Evolutionary conservation across 2,797 vertebrate genomes (phyloP).

Genomic region (Coregonus ussuriensis): DNA sequence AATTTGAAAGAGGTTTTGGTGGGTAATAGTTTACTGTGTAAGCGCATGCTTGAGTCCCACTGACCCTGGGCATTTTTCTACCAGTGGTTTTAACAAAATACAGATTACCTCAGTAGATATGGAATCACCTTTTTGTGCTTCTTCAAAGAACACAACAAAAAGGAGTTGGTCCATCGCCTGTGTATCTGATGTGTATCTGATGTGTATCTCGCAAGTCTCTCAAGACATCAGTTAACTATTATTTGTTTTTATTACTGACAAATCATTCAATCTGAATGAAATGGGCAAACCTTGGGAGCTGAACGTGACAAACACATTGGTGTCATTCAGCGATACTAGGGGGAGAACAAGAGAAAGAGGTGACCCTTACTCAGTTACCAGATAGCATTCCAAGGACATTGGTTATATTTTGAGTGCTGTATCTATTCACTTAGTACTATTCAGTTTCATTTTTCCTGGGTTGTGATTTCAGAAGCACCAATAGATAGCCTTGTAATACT

Average conservation of each 20-base stretch:
- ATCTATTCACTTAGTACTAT: slow-evolving; percentile 14
- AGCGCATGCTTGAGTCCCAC: too few relatives aligned
- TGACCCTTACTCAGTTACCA: neutral
- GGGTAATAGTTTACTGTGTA: neutral
- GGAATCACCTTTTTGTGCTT: neutral
- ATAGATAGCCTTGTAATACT: slow-evolving; percentile 6
- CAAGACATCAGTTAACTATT: neutral
- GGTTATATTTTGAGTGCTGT: slow-evolving; percentile 3
- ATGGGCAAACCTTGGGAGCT: neutral
- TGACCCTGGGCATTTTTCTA: neutral
- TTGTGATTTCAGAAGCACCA: slow-evolving; percentile 31
- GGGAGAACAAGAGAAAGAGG: neutral
- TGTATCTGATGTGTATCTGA: too few relatives aligned
- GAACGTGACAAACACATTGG: neutral
- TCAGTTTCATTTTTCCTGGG: slow-evolving; percentile 32
- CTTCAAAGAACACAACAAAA: neutral
- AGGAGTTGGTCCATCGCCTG: neutral
- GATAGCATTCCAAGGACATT: slow-evolving; percentile 38
- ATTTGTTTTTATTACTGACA: neutral
- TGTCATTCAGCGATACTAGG: neutral
- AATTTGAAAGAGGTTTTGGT: neutral
- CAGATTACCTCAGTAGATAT: neutral
- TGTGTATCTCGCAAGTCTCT: neutral
- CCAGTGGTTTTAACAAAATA: neutral
- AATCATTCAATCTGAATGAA: neutral